These are phyloP conservation scores for Falco naumanni DNA, from an alignment of 2,797 vertebrate genomes.

Conservation along the genomic window DNA sequence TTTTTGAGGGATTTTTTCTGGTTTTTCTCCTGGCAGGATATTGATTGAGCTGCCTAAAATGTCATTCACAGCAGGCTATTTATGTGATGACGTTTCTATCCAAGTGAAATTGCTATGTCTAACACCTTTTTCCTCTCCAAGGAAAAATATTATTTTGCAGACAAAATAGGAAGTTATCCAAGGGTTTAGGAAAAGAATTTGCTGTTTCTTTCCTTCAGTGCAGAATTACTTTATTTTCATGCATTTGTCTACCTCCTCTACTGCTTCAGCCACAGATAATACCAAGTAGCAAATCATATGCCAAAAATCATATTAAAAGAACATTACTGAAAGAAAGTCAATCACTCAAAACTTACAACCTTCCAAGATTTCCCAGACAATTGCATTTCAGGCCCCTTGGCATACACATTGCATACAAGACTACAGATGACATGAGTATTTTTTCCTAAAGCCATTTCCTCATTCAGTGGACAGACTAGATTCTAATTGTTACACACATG, in stretches of 20 bases:
- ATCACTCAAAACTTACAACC: neutral
- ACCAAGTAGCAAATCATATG: neutral
- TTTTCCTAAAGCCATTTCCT: slow-evolving; percentile 11
- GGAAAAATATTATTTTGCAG: neutral
- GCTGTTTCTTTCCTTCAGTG: neutral
- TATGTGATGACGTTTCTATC: slow-evolving; percentile 32
- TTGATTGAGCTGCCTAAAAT: slow-evolving; percentile 81
- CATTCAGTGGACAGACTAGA: neutral
- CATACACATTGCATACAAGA: neutral
- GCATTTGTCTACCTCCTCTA: neutral
- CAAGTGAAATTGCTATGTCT: slow-evolving; percentile 32
- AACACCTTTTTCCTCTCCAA: slow-evolving; percentile 32
- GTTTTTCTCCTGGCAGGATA: slow-evolving; percentile 55
- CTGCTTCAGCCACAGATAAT: neutral
- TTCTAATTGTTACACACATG: neutral
- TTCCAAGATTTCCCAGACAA: slow-evolving; percentile 14
- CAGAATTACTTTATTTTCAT: neutral
- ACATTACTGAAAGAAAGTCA: slow-evolving; percentile 14
- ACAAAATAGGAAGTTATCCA: slow-evolving; percentile 33
- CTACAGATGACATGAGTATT: neutral
- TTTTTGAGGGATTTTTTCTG: neutral
- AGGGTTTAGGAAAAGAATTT: neutral
- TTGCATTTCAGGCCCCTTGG: slow-evolving; percentile 5
- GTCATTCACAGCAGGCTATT: slow-evolving; percentile 75
- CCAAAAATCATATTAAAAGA: slow-evolving; percentile 16